Conservation (phyloP, 2,113 vertebrate genomes). For the Sinocyclocheilus rhinocerous region DNA sequence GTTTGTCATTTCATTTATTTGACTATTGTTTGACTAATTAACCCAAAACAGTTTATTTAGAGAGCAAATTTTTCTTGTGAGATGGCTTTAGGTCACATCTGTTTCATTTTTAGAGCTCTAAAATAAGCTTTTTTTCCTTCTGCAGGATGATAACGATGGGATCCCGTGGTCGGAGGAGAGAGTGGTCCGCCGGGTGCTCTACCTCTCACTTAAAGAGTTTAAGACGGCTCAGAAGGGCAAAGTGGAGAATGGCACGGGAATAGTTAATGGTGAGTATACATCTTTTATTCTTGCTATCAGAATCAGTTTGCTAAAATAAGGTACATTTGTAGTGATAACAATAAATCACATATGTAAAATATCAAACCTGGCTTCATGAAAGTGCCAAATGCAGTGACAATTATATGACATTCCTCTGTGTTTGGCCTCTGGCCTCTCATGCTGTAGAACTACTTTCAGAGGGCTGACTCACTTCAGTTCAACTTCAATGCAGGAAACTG, state of each 20-base stretch:
- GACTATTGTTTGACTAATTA: background rate
- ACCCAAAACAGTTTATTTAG: background rate
- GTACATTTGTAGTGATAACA: background rate
- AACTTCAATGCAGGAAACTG: background rate
- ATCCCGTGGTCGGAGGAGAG: conserved; percentile 93
- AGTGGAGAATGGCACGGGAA: conserved; percentile 84
- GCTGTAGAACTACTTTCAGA: background rate
- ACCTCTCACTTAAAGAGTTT: conserved; percentile 90
- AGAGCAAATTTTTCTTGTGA: background rate
- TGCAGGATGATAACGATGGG: conserved; percentile 89
- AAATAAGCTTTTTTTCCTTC: background rate
- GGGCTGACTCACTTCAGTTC: background rate
- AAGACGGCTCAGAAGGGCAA: conserved; percentile 90
- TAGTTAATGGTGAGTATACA: conserved; percentile 84
- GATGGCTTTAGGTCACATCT: background rate
- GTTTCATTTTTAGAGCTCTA: background rate
- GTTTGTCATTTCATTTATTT: conserved; percentile 11
- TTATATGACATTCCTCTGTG: background rate
- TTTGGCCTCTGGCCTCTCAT: background rate
- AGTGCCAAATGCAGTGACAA: background rate
- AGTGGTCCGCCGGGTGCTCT: conserved; percentile 89
- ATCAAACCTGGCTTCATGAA: background rate
- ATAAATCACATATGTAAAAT: background rate
- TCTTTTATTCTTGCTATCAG: background rate
- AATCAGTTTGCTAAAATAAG: background rate